Percentiles rank a stretch among this genome's conserved stretches.
Evolutionary conservation across 1,140 invertebrate genomes (phyloP).

Genomic region (Drosophila equinoxialis): DNA sequence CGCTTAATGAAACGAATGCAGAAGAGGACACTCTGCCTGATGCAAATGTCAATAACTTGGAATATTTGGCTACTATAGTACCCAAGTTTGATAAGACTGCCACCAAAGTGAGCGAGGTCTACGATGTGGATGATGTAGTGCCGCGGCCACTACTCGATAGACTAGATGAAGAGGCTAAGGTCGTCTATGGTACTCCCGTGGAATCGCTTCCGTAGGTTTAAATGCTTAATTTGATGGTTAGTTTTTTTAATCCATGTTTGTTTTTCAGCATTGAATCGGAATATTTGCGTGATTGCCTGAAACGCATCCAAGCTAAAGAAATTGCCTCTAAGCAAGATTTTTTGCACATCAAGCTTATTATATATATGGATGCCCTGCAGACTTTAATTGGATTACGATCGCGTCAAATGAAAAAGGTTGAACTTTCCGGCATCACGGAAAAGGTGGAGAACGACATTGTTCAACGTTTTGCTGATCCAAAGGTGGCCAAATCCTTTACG

Average conservation of each 20-base stretch:
- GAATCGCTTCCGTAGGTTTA: slow-evolving; percentile 64
- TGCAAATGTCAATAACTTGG: slow-evolving; percentile 51
- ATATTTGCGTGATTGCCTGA: slow-evolving; percentile 56
- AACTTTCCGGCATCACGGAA: slow-evolving; percentile 72
- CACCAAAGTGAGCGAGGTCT: slow-evolving; percentile 57
- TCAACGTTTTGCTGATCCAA: slow-evolving; percentile 65
- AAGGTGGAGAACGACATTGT: slow-evolving; percentile 80
- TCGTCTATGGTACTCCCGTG: slow-evolving; percentile 45
- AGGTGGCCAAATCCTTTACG: slow-evolving; percentile 52
- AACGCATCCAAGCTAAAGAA: slow-evolving; percentile 50
- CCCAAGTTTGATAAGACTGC: slow-evolving; percentile 68
- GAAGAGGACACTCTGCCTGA: slow-evolving; percentile 42
- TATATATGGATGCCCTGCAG: slow-evolving; percentile 75
- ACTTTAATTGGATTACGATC: slow-evolving; percentile 63
- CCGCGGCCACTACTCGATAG: slow-evolving; percentile 56
- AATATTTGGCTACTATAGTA: slow-evolving; percentile 63
- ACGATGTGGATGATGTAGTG: slow-evolving; percentile 64
- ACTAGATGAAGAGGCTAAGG: slow-evolving; percentile 75
- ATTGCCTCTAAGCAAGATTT: slow-evolving; percentile 47
- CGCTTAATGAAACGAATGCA: slow-evolving; percentile 28
- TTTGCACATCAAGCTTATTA: slow-evolving; percentile 69
- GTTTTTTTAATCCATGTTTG: not conserved
- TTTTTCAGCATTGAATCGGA: slow-evolving; percentile 64
- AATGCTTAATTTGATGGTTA: not conserved
- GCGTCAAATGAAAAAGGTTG: slow-evolving; percentile 57